Conservation (phyloP, 2,113 vertebrate genomes). For the Pardalotus punctatus region DNA sequence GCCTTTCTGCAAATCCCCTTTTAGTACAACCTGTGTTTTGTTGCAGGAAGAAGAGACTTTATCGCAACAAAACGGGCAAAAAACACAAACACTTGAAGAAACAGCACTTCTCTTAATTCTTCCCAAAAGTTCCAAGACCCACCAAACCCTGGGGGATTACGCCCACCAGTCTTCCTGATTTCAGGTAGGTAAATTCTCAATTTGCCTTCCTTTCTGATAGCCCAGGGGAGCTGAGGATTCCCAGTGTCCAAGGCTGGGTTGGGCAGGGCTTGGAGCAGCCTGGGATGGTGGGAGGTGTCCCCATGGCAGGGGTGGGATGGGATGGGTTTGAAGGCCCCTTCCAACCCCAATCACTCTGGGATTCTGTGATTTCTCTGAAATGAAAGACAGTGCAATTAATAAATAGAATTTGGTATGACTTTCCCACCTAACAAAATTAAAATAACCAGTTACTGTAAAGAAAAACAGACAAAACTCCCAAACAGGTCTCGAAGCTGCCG, state of each 20-base stretch:
- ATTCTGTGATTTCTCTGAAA: background rate
- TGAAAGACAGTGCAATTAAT: background rate
- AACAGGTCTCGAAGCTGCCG: background rate
- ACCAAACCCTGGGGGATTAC: constrained; percentile 23
- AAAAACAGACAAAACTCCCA: background rate
- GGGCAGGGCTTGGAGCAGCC: background rate
- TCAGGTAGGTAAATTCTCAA: constrained; percentile 41
- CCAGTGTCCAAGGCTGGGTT: background rate
- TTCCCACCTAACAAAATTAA: background rate
- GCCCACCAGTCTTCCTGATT: constrained; percentile 34
- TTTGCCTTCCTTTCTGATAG: background rate
- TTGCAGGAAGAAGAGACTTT: constrained; percentile 69
- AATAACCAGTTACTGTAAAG: background rate
- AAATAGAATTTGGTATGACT: background rate
- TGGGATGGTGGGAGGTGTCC: background rate
- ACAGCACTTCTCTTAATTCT: constrained; percentile 38
- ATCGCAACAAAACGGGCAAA: background rate
- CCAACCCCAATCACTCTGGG: background rate
- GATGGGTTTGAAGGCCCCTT: background rate
- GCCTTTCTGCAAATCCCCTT: background rate
- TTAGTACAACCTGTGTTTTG: background rate
- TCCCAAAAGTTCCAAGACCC: background rate
- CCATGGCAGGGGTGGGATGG: background rate
- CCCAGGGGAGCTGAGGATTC: background rate
- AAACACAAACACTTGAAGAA: constrained; percentile 14